phyloP scores from a whole-genome alignment of 2,888 invertebrate genomes.

The Elmis aenea region DNA sequence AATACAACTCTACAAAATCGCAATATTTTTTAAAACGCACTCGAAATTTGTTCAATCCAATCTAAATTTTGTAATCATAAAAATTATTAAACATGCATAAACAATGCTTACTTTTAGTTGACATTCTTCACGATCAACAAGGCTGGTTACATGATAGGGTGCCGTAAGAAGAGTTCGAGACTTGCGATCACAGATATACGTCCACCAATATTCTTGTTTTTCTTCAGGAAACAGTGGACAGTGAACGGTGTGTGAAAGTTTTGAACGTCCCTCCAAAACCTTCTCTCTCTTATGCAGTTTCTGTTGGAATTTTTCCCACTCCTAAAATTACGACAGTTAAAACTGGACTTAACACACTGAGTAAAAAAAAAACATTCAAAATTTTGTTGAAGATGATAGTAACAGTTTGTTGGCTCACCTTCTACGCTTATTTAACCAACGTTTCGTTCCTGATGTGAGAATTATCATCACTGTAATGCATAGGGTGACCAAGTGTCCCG shows the following conservation, averaged over 20 bases:
- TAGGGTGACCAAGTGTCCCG: too few relatives aligned
- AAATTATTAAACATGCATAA: too few relatives aligned
- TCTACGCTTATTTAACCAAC: too few relatives aligned
- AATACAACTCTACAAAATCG: too few relatives aligned
- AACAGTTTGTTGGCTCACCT: too few relatives aligned
- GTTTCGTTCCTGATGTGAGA: too few relatives aligned
- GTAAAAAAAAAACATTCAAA: constrained; percentile 2
- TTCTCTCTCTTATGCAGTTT: constrained; percentile 83
- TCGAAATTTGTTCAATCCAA: too few relatives aligned
- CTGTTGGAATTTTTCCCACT: constrained; percentile 92
- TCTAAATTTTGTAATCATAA: too few relatives aligned
- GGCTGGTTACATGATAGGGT: constrained; percentile 89
- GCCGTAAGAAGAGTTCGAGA: constrained; percentile 85
- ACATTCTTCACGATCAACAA: constrained; percentile 84
- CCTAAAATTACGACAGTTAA: constrained; percentile 49
- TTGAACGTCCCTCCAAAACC: constrained; percentile 85
- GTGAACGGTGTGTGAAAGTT: constrained; percentile 94
- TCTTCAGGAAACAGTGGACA: constrained; percentile 93
- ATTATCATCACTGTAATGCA: too few relatives aligned
- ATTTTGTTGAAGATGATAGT: neutral
- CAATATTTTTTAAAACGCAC: too few relatives aligned
- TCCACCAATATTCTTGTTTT: constrained; percentile 99
- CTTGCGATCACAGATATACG: constrained; percentile 95
- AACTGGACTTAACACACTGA: neutral
- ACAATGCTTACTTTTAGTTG: constrained; percentile 63